These are phyloP conservation scores for Trichogramma pretiosum DNA, from an alignment of 1,140 invertebrate genomes.

Conservation along the genomic window DNA sequence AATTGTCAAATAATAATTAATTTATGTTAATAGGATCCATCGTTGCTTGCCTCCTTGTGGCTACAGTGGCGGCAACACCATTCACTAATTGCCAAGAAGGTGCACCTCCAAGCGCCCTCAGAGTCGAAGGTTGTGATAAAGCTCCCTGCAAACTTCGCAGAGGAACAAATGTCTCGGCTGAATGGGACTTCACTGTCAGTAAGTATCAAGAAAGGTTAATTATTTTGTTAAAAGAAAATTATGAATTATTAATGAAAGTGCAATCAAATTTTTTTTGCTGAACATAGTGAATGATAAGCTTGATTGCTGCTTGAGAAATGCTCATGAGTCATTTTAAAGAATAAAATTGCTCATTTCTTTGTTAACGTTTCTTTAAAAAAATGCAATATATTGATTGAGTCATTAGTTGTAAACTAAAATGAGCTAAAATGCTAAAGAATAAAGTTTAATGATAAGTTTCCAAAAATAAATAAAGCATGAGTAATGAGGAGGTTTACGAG, in stretches of 20 bases:
- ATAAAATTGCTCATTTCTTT: no score
- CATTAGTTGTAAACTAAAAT: no score
- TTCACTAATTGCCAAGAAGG: constrained; percentile 11
- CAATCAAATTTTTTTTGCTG: no score
- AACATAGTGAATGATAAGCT: neutral
- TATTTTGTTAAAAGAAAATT: neutral
- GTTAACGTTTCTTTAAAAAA: no score
- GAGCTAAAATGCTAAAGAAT: no score
- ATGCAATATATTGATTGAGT: no score
- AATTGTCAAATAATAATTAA: neutral
- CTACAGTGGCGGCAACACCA: constrained; percentile 14
- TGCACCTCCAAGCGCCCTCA: constrained; percentile 17
- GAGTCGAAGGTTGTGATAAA: constrained; percentile 20
- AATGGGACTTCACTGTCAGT: constrained; percentile 27
- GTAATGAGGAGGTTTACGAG: no score
- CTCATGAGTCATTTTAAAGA: no score
- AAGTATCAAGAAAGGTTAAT: no score
- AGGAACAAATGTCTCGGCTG: constrained; percentile 16
- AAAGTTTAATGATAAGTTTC: no score
- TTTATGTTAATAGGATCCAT: constrained; percentile 4
- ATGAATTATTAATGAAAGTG: no score
- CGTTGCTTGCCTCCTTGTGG: constrained; percentile 17
- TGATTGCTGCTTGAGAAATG: constrained; percentile 16
- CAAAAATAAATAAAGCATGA: no score
- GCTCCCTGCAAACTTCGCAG: constrained; percentile 22